Evolutionary conservation across 2,888 invertebrate genomes (phyloP), one percentile per base, ranked within the genome.

Genomic region (Brenthis hecate): DNA sequence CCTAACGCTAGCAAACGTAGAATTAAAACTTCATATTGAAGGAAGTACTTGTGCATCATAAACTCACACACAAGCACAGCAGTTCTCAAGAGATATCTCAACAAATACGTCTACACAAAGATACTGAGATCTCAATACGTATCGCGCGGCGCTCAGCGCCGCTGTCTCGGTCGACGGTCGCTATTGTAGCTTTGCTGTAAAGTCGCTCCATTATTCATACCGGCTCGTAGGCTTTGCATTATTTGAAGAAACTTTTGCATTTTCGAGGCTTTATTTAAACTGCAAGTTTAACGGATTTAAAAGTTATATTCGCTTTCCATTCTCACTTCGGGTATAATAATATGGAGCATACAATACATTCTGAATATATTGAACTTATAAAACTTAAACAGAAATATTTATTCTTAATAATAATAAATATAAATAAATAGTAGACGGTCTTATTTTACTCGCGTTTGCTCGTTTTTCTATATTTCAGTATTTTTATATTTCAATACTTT

Each of bases 151-250:
- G 16, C 16, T 51, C 8, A n/a, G 16, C 6, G 51, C 55, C 23
- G 28, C 13, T 5, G 13, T 32, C 19, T 16, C 43, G 56, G 13
- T 36, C n/a, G 56, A 56, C 56, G 32, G 56, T 28, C 55, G 16
- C 23, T 14, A 65, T 53, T 53, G 65, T 57, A 51, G 57, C 57
- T 6, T 43, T 51, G 57, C 57, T 56, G 13, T 48, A 16, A 16
- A 56, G 56, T 28, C 57, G 11, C 48, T 65, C 50, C 65, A 65
- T 65, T 65, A 65, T 65, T 65, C 65, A 65, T 50, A 65, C 19
- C 51, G 65, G 56, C 56, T 51, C 56, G 65, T 51, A 57, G 36
- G 65, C 57, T 65, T 60, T 60, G 48, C 50, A 57, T 57, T 57
- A 57, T 57, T 57, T 43, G 56, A 57, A n/a, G 16, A 57, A 57